These are phyloP conservation scores for Lithophane ornitopus DNA, from an alignment of 2,888 invertebrate species.

Conservation along the genomic window DNA sequence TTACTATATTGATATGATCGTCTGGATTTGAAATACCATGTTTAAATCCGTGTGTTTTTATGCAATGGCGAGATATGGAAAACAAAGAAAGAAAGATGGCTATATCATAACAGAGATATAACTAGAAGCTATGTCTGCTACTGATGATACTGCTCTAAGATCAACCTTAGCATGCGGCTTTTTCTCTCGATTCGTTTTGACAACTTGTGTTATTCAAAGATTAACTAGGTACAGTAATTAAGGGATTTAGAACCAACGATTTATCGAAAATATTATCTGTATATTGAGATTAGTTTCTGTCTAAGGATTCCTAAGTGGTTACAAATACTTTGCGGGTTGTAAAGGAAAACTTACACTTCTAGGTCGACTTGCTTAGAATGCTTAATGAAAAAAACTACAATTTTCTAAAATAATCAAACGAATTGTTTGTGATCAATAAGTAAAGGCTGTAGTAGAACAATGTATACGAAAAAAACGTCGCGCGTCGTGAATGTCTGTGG, in stretches of 20 bases:
- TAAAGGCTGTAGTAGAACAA: not conserved
- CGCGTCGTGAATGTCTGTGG: too few relatives aligned
- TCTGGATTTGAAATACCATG: slow-evolving; percentile 1
- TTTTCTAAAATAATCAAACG: slow-evolving; percentile 2
- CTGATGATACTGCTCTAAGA: not conserved
- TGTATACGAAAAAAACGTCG: not conserved
- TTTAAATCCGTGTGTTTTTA: not conserved
- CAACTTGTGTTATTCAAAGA: slow-evolving; percentile 22
- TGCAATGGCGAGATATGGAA: not conserved
- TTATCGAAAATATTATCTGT: not conserved
- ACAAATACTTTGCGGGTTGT: not conserved
- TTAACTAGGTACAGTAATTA: not conserved
- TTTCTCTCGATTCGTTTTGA: slow-evolving; percentile 3
- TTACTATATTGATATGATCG: not conserved
- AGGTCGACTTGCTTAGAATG: not conserved
- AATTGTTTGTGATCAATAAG: not conserved
- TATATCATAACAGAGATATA: not conserved
- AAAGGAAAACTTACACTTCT: not conserved
- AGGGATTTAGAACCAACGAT: not conserved
- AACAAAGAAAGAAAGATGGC: not conserved
- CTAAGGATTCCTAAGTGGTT: not conserved
- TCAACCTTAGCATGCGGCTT: not conserved
- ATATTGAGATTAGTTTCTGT: not conserved
- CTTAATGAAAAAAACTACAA: not conserved
- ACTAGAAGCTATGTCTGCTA: not conserved